phyloP scores from a whole-genome alignment of 2,797 vertebrate species.

The Spheniscus humboldti region DNA sequence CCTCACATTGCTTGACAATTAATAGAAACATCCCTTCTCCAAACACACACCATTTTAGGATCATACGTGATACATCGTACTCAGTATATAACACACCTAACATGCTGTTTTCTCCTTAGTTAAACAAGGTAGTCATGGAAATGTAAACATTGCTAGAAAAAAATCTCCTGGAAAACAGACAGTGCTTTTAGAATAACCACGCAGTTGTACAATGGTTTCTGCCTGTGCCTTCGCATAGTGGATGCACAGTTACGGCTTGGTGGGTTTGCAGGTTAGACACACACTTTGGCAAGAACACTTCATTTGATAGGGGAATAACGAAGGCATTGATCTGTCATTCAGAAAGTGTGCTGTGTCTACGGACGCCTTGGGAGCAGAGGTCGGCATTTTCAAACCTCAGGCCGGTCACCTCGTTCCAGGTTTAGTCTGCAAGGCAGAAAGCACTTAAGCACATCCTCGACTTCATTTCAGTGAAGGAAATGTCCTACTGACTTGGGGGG shows the following conservation, averaged over 20 bases:
- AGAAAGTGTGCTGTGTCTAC: accelerated
- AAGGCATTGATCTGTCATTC: neutral
- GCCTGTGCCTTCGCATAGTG: neutral
- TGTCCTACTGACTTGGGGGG: neutral
- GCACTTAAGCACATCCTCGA: neutral
- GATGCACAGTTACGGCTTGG: accelerated
- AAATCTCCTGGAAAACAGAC: neutral
- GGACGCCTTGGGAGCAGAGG: neutral
- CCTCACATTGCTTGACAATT: conserved; percentile 22
- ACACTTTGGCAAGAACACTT: neutral
- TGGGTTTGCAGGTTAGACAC: neutral
- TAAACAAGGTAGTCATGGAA: neutral
- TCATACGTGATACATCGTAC: neutral
- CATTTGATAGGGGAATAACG: neutral
- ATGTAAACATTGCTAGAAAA: neutral
- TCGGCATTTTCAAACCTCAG: neutral
- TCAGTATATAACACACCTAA: neutral
- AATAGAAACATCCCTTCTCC: neutral
- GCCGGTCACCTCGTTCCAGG: accelerated
- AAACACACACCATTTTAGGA: conserved; percentile 8
- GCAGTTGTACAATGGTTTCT: neutral
- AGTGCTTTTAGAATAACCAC: neutral
- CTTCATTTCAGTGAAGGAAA: neutral
- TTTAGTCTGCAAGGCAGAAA: neutral
- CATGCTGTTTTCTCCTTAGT: neutral